These are phyloP conservation scores for Cheilosia soror DNA, from an alignment of 2,888 invertebrate species.

Conservation along the genomic window DNA sequence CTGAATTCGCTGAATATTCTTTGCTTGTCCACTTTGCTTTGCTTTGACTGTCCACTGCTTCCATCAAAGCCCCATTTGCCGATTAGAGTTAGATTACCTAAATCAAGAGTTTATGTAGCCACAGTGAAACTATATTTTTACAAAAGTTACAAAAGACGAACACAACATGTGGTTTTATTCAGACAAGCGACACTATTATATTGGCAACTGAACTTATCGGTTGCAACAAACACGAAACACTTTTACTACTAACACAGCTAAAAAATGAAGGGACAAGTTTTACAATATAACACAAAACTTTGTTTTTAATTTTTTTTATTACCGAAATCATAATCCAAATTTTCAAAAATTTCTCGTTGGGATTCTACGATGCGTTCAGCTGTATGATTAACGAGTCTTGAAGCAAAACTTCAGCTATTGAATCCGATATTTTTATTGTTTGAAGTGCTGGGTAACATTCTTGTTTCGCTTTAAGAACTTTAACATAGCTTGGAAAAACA, in stretches of 20 bases:
- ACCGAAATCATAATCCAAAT: slow-evolving; percentile 9
- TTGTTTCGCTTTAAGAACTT: slow-evolving; percentile 24
- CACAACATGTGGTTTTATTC: slow-evolving; percentile 22
- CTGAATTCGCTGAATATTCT: too few species aligned
- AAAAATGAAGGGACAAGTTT: slow-evolving; percentile 35
- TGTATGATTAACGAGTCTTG: background rate
- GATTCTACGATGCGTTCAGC: too few species aligned
- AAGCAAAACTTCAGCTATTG: slow-evolving; percentile 17
- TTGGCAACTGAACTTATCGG: slow-evolving; percentile 19
- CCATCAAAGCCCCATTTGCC: too few species aligned
- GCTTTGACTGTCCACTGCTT: too few species aligned
- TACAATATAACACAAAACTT: slow-evolving; percentile 28
- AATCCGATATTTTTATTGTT: slow-evolving; percentile 17
- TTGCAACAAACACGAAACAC: slow-evolving; percentile 24
- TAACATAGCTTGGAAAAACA: slow-evolving; percentile 21
- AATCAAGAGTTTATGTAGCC: too few species aligned
- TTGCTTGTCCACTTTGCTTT: too few species aligned
- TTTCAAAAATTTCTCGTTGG: background rate
- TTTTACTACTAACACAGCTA: slow-evolving; percentile 15
- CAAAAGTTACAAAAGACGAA: slow-evolving; percentile 17
- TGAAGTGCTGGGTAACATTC: slow-evolving; percentile 15
- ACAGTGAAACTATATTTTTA: too few species aligned
- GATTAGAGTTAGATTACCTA: background rate
- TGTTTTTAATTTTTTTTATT: slow-evolving; percentile 16
- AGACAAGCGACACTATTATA: slow-evolving; percentile 25